A percentile compares a stretch with the other conserved stretches of the same genome.
phyloP scores from a whole-genome alignment of 2,113 vertebrate species.

The Anolis carolinensis region DNA sequence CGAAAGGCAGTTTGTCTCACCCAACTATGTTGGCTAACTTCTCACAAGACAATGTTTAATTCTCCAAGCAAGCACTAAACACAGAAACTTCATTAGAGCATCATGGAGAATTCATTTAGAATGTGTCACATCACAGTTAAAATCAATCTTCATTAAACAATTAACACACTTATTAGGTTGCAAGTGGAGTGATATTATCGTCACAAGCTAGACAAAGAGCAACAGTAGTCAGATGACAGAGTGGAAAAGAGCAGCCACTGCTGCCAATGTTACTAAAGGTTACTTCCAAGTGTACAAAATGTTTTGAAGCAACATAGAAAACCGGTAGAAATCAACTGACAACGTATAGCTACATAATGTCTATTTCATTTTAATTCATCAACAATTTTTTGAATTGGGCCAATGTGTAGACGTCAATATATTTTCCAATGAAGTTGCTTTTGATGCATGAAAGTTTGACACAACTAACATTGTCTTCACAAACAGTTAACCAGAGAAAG shows the following conservation, averaged over 20 bases:
- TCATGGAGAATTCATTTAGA: not conserved
- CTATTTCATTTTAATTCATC: not conserved
- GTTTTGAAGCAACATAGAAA: not conserved
- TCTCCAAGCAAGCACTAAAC: not conserved
- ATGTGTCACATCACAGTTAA: constrained; percentile 13
- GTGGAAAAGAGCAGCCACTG: not conserved
- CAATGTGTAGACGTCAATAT: not conserved
- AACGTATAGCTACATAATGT: not conserved
- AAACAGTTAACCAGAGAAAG: not conserved
- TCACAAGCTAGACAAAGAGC: not conserved
- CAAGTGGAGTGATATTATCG: constrained; percentile 7
- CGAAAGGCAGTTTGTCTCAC: not conserved
- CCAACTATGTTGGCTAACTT: not conserved
- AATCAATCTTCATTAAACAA: constrained; percentile 4
- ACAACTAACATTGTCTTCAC: not conserved
- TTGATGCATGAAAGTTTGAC: no score
- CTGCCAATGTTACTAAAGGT: not conserved
- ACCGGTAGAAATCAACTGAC: not conserved
- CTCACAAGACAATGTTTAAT: not conserved
- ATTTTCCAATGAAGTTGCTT: not conserved
- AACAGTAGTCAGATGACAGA: not conserved
- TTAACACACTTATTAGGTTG: constrained; percentile 26
- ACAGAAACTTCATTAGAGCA: not conserved
- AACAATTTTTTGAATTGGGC: not conserved
- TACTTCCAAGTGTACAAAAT: not conserved